Evolutionary conservation across 1,140 invertebrate genomes (phyloP).

Genomic region (Nephotettix cincticeps): DNA sequence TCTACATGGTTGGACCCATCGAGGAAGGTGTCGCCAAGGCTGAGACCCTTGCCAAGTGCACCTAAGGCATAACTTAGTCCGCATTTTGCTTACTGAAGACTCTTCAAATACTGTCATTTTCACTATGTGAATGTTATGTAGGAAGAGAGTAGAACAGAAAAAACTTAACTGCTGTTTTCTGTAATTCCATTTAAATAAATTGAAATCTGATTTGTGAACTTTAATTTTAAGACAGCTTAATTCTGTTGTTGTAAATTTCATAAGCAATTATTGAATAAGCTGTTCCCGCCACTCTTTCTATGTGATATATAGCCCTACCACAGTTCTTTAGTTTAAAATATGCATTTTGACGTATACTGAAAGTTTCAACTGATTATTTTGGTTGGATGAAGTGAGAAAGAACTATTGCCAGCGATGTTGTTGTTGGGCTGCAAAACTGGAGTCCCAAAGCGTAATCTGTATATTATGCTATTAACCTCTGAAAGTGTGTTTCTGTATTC

Average conservation of each 20-base stretch:
- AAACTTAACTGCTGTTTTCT: not conserved
- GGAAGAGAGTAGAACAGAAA: not conserved
- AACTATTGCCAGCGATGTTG: too few species aligned
- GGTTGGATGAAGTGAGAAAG: too few species aligned
- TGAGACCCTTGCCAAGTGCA: conserved; percentile 56
- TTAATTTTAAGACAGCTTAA: too few species aligned
- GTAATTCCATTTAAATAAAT: not conserved
- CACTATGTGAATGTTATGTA: conserved; percentile 6
- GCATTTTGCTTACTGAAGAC: not conserved
- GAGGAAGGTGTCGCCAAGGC: conserved; percentile 96
- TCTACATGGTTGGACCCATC: conserved; percentile 99
- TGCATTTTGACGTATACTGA: too few species aligned
- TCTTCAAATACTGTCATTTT: not conserved
- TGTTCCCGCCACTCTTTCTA: too few species aligned
- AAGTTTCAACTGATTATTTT: too few species aligned
- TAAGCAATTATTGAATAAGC: not conserved
- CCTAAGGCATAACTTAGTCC: conserved; percentile 2
- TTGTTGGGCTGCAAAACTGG: too few species aligned
- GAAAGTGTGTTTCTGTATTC: too few species aligned
- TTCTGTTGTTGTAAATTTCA: not conserved
- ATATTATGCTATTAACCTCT: too few species aligned
- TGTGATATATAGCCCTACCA: too few species aligned
- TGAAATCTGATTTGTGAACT: not conserved
- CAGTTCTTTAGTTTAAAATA: too few species aligned
- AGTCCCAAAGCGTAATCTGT: too few species aligned